phyloP scores from a whole-genome alignment of 1,140 invertebrate genomes.

The Hyles vespertilio region DNA sequence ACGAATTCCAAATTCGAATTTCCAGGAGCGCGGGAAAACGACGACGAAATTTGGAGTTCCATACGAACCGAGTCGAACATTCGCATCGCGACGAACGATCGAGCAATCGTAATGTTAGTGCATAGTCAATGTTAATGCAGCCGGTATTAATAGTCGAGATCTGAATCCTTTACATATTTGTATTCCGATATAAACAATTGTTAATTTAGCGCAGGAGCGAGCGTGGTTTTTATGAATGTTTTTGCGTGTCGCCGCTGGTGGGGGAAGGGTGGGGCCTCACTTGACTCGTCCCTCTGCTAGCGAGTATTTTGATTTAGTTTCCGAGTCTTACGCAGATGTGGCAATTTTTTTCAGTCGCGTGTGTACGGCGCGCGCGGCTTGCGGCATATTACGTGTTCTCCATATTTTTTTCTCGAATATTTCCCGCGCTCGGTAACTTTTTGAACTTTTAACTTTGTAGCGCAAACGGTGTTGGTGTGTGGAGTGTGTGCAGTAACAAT shows the following conservation, averaged over 20 bases:
- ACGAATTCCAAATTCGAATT: slow-evolving; percentile 35
- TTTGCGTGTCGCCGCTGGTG: slow-evolving; percentile 62
- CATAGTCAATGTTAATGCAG: background rate
- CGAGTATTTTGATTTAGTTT: slow-evolving; percentile 75
- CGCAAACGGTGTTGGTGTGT: no score
- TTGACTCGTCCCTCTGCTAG: slow-evolving; percentile 71
- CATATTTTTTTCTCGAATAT: slow-evolving; percentile 28
- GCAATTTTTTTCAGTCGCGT: slow-evolving; percentile 74
- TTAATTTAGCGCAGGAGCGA: slow-evolving; percentile 64
- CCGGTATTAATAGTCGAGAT: slow-evolving; percentile 1
- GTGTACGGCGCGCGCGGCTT: slow-evolving; percentile 64
- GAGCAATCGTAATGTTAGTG: slow-evolving; percentile 10
- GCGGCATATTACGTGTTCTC: slow-evolving; percentile 38
- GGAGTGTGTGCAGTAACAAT: slow-evolving; percentile 47
- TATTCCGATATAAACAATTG: slow-evolving; percentile 60
- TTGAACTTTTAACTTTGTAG: slow-evolving; percentile 8
- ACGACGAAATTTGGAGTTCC: slow-evolving; percentile 10
- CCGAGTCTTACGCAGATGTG: slow-evolving; percentile 69
- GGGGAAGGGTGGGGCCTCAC: slow-evolving; percentile 68
- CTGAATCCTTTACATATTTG: slow-evolving; percentile 50
- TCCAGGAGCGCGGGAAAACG: slow-evolving; percentile 60
- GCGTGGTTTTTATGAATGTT: slow-evolving; percentile 72
- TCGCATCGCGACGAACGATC: background rate
- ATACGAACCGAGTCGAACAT: background rate
- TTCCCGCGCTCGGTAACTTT: slow-evolving; percentile 46